phyloP scores from a whole-genome alignment of 2,888 invertebrate species.

The Dyspetes luteomarginatus region DNA sequence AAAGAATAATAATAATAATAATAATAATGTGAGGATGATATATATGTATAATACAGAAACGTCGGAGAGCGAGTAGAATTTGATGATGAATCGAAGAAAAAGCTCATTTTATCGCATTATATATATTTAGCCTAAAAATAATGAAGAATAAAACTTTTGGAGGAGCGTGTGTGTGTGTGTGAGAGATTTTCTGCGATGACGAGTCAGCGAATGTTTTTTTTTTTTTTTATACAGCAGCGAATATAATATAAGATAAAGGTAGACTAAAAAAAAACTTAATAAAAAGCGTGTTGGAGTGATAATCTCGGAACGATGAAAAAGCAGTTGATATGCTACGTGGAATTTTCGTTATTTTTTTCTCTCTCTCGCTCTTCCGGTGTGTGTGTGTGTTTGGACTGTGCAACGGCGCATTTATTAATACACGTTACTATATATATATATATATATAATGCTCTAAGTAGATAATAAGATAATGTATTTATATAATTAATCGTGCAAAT shows the following conservation, averaged over 20 bases:
- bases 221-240: conserved; percentile 19
- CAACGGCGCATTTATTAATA: neutral
- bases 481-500: conserved; percentile 15
- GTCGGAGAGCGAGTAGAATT: neutral
- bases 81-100: too few species aligned
- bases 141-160: neutral
- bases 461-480: conserved; percentile 11
- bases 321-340: too few species aligned
- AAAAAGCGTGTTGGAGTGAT: conserved; percentile 37
- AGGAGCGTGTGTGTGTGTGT: too few species aligned
- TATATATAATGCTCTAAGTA: conserved; percentile 12
- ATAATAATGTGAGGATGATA: conserved; percentile 3
- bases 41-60: neutral
- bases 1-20: neutral
- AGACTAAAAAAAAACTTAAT: conserved; percentile 35
- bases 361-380: neutral
- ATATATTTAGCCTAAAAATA: too few species aligned
- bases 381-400: neutral
- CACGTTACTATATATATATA: too few species aligned
- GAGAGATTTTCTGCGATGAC: too few species aligned
- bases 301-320: neutral
- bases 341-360: neutral
- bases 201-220: too few species aligned
- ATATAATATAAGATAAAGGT: too few species aligned
- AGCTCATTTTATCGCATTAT: too few species aligned